Evolutionary conservation across 2,113 vertebrate species (phyloP), one percentile per base, ranked within the genome.

Genomic region (Gallinago media): DNA sequence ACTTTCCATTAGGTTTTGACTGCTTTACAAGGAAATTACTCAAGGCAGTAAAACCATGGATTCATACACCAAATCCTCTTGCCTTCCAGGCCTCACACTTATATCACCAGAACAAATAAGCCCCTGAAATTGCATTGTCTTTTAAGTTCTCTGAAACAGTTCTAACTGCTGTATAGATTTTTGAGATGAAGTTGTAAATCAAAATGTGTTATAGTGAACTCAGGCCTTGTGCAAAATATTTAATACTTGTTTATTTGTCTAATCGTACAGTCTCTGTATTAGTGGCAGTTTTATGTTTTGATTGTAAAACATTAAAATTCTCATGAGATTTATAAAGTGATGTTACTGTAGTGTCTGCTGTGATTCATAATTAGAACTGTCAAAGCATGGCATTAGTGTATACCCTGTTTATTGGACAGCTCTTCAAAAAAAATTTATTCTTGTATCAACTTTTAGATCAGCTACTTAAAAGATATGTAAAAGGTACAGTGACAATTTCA

Each of bases 371-470:
- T 76, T 59, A 86, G 83, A 92, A 94, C 52, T 75, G 54, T 94
- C 90, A 80, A 94, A 92, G 97, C 96, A 97, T 97, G 97, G 85
- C 88, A 92, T 96, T 94, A 83, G 56, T 95, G 67, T 95, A 49
- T 92, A 89, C 83, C 79, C 1, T 8, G 81, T 96, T 96, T 93
- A 94, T 79, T 82, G 75, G 66, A 72, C 70, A 91, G 47, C 74
- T 96, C 85, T 96, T 95, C 83, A 97, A 95, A 85, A 95, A 91
- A 96, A 97, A 97, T 98, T 89, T 98, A 98, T 98, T 98, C 98
- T 98, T 98, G 88, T 98, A 98, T 97, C 34, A 95, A 95, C 95
- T 97, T 97, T 96, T 95, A 96, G 97, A 97, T 96, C 76, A 83
- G 95, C 97, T 98, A 92, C 97, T 95, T 96, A 95, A 95, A 97